A percentile compares a stretch with the other conserved stretches of the same genome.
Evolutionary conservation across 2,113 vertebrate species (phyloP).

Genomic region (Vimba vimba): DNA sequence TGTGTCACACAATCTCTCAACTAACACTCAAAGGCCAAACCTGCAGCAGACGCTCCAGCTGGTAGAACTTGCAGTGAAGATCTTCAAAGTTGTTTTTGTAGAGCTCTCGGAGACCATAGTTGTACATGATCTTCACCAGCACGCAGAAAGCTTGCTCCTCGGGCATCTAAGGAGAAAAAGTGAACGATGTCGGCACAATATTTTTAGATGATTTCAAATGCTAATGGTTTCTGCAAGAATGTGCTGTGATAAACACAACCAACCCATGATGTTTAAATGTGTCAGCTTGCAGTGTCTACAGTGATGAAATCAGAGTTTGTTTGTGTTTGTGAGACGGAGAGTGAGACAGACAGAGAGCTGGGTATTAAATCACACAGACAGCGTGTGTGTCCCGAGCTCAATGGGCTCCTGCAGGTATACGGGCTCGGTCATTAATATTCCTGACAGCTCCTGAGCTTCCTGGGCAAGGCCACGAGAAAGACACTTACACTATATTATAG

Average conservation of each 20-base stretch:
- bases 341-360: slow-evolving; percentile 28
- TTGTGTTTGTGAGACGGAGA: slow-evolving; percentile 33
- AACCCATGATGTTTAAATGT: neutral
- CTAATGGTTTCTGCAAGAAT: neutral
- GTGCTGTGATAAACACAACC: neutral
- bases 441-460: slow-evolving; percentile 58
- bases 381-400: slow-evolving; percentile 58
- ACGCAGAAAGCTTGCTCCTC: slow-evolving; percentile 98
- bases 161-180: slow-evolving; percentile 85
- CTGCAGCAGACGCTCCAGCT: slow-evolving; percentile 94
- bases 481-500: slow-evolving; percentile 32
- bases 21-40: slow-evolving; percentile 68
- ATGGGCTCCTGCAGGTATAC: slow-evolving; percentile 61
- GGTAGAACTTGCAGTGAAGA: slow-evolving; percentile 98
- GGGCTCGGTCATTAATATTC: slow-evolving; percentile 62
- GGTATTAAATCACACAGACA: slow-evolving; percentile 64
- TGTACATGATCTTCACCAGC: slow-evolving; percentile 96
- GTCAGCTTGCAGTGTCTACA: neutral
- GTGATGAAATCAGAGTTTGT: slow-evolving; percentile 13
- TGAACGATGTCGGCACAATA: neutral
- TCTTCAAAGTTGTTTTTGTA: slow-evolving; percentile 99
- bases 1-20: neutral
- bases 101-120: slow-evolving; percentile 90
- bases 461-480: slow-evolving; percentile 49
- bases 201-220: neutral